Evolutionary conservation across 1,140 invertebrate genomes (phyloP), one percentile per base, ranked within the genome.

Genomic region (Meloidogyne hapla): DNA sequence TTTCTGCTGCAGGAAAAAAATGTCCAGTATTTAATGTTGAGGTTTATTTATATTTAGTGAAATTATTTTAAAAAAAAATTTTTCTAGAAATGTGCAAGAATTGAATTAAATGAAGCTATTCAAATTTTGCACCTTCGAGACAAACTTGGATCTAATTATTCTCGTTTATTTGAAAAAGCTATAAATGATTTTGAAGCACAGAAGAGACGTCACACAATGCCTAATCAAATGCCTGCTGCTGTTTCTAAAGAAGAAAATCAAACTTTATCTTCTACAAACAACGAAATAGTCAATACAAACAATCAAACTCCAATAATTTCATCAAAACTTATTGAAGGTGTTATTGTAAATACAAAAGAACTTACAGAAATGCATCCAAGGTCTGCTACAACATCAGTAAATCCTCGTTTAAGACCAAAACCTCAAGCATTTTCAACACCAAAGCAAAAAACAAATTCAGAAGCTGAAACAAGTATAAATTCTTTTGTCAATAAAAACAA

Each of bases 21-120:
- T 85, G 86, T 67, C 84, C 84, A 13, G 81, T 87, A 21, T 75
- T 80, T 61, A 87, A 87, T 48, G 76, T 85, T 42, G 77, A 87
- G 21, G 86, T 87, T 75, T 76, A 79, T 48, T 28, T 33, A 10
- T 21, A 40, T 68, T 28, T 1, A 62, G 0, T 28, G 13, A 48
- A 33, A 25, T 25, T 68, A 65, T 66, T 42, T 6, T 56, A 12
- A 23, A 21, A 69, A 25, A 38, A 33, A 73, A 79, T 76, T 33
- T 33, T 33, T 6, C 33, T 33, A 79, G 82, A 79, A 77, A 69
- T 63, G 66, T 71, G 63, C 79, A 38, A 25, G 83, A 45, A 79
- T 84, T 40, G 79, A 83, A 42, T 26, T 84, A 48, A 45, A 64
- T 21, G 77, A 84, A 74, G 75, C 82, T 26, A 63, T 84, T 21